A percentile compares a stretch with the other conserved stretches of the same genome.
Evolutionary conservation across 2,888 invertebrate genomes (phyloP).

Genomic region (Cetonia aurata): DNA sequence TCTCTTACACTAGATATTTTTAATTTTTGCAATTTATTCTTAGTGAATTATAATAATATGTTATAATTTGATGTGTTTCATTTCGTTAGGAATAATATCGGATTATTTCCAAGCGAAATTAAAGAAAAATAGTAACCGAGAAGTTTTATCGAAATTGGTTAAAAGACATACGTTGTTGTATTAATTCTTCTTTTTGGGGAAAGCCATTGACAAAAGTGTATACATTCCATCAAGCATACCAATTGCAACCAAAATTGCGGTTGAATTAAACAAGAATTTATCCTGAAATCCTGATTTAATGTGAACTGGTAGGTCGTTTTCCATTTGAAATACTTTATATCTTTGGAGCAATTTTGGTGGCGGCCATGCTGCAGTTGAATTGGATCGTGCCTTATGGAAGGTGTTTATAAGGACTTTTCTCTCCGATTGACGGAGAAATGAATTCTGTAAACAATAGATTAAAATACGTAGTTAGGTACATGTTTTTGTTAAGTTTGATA

Average conservation of each 20-base stretch:
- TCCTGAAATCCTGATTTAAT: constrained; percentile 49
- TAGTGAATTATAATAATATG: too few species aligned
- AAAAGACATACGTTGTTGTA: background rate
- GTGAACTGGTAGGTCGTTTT: constrained; percentile 49
- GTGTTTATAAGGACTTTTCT: constrained; percentile 42
- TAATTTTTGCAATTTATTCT: too few species aligned
- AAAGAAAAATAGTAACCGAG: background rate
- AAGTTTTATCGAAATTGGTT: background rate
- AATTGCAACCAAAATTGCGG: constrained; percentile 45
- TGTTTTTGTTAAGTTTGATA: too few species aligned
- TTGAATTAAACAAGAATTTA: constrained; percentile 44
- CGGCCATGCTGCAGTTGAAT: constrained; percentile 47
- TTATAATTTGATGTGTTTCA: too few species aligned
- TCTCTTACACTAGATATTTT: too few species aligned
- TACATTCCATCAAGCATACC: constrained; percentile 48
- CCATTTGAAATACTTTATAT: constrained; percentile 49
- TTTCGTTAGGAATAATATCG: too few species aligned
- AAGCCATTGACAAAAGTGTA: constrained; percentile 49
- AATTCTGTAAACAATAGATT: constrained; percentile 36
- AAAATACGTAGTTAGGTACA: too few species aligned
- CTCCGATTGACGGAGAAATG: constrained; percentile 34
- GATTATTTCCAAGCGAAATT: too few species aligned
- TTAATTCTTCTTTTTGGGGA: constrained; percentile 49
- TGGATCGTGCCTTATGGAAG: constrained; percentile 45
- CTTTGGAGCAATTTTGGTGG: constrained; percentile 48